Evolutionary conservation across 2,797 vertebrate genomes (phyloP), one percentile per base, ranked within the genome.

Genomic region (Halcyon badia): DNA sequence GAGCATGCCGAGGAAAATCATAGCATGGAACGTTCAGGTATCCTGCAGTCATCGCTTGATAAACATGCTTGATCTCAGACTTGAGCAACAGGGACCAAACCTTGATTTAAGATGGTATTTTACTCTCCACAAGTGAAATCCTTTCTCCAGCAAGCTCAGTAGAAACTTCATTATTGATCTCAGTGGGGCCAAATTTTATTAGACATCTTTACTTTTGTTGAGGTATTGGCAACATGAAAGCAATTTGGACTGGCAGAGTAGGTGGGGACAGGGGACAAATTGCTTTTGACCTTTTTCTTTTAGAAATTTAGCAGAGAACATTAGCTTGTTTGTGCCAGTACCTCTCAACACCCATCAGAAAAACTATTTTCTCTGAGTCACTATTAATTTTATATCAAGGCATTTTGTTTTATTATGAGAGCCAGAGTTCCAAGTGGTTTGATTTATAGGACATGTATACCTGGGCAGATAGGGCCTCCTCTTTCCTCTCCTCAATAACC

Each of bases 401-500:
- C 25, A 48, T 93, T 95, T 90, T 83, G 66, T 83, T 96, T 90
- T 93, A 90, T 61, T 79, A 18, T 56, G 42, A 82, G 46, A 93
- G 41, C 41, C n/a, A 79, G n/a, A 12, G 11, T 69, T 93, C 62
- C 46, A 79, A 60, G 31, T 30, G 33, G 22, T 46, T 11, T 79
- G 54, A 90, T 96, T 95, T 91, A 84, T n/a, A 76, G 41, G 58
- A 72, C 18, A 6, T 4, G 25, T n/a, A 6, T 81, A 65, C 22
- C 35, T 51, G 25, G 17, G 13, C 20, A 58, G 33, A 66, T 66
- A 25, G 18, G 83, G 13, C 10, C 13, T 83, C 28, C 42, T 87
- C 20, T 70, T 81, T 83, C 75, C 9, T 79, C 10, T 89, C 20
- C 21, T 90, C 14, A 31, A 10, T 44, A 82, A 75, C 21, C 12